Base-by-base conservation (phyloP, 2,797 vertebrate species). In the Ctenochaetus hawaiiensis region DNA sequence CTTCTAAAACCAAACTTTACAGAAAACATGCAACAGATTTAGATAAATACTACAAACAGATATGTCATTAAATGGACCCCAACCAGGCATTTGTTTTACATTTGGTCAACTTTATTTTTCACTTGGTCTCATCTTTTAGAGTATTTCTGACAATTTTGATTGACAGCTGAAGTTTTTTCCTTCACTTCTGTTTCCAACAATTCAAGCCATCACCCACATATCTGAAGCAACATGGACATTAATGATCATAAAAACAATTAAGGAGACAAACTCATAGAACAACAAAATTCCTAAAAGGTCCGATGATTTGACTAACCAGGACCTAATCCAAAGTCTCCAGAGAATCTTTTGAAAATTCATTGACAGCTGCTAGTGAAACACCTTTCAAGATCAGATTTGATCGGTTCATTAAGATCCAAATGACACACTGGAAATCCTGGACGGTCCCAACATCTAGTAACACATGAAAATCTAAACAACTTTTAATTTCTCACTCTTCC, bases 61-160 rank as follows among this genome's bases (percentile, higher is more conserved):
- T 34, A 34, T 34, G 6, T 34, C 30, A 34, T 34, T 34, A 37
- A 67, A 34, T 54, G 14, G 56, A 12, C n/a, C n/a, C 72, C 65
- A 65, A 61, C 4, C 39, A 68, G 26, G 1, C 8, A 56, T 2
- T 41, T 20, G 1, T 65, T 77, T 65, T 23, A 81, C 72, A 91
- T 90, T 93, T 94, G 92, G 87, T 94, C 90, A 90, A 87, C 72
- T 94, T 93, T 93, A 91, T 34, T 93, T 94, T 90, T 91, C 69
- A 90, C 86, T 93, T 93, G 86, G 91, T 92, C 92, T 91, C 86
- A 85, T 87, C 70, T 87, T 85, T 89, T 84, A 75, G 53, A 88
- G 80, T 91, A 91, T 77, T 86, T 87, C 81, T 67, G 83, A 88
- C 78, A 91, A 77, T 23, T 81, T 62, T 78, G 67, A 81, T 65